Conservation (phyloP, 2,888 invertebrate species). For the Carabus problematicus region DNA sequence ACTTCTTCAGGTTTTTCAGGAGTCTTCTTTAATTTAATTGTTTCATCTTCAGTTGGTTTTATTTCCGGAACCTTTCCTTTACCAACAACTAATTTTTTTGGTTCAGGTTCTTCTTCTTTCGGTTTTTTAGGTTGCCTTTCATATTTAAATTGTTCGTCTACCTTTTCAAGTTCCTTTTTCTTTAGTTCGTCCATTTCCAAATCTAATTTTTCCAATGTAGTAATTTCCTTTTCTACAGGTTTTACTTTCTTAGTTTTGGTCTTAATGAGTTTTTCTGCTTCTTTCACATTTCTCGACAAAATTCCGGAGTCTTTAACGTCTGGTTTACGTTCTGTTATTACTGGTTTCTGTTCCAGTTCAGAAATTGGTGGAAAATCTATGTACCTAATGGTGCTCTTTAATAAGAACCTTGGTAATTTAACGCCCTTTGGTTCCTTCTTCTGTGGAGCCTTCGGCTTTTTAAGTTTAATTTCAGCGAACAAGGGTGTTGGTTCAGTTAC, state of each 20-base stretch:
- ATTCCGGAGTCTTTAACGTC: slow-evolving; percentile 68
- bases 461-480: slow-evolving; percentile 70
- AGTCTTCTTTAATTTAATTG: slow-evolving; percentile 46
- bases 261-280: slow-evolving; percentile 70
- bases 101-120: slow-evolving; percentile 61
- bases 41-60: slow-evolving; percentile 48
- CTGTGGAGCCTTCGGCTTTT: slow-evolving; percentile 63
- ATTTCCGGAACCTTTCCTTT: slow-evolving; percentile 52
- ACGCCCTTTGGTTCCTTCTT: slow-evolving; percentile 57
- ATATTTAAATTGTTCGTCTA: slow-evolving; percentile 53
- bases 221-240: slow-evolving; percentile 56
- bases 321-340: slow-evolving; percentile 58
- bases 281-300: slow-evolving; percentile 74
- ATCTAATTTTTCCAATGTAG: slow-evolving; percentile 60
- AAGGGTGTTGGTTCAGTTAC: slow-evolving; percentile 63
- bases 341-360: slow-evolving; percentile 48
- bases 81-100: slow-evolving; percentile 49
- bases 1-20: slow-evolving; percentile 48
- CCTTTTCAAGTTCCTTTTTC: slow-evolving; percentile 55
- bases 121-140: slow-evolving; percentile 58
- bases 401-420: slow-evolving; percentile 59
- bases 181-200: slow-evolving; percentile 59
- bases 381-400: slow-evolving; percentile 61
- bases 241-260: slow-evolving; percentile 59
- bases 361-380: slow-evolving; percentile 69